phyloP scores from a whole-genome alignment of 2,113 vertebrate genomes.

The Ciconia stormi region DNA sequence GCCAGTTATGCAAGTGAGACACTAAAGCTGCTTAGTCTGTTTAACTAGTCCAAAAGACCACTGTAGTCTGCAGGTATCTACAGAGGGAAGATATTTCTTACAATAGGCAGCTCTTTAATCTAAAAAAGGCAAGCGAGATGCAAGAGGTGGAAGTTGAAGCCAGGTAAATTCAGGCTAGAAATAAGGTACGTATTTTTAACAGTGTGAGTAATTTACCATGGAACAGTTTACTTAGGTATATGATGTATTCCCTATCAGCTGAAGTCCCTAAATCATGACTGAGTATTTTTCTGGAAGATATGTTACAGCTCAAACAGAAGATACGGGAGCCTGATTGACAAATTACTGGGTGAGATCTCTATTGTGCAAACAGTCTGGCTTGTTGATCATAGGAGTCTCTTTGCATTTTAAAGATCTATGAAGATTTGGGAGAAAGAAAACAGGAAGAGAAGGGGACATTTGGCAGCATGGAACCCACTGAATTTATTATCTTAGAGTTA shows the following conservation, averaged over 20 bases:
- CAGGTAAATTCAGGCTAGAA: background rate
- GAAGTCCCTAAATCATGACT: background rate
- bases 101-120: background rate
- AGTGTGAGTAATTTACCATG: background rate
- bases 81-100: background rate
- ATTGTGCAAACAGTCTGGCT: background rate
- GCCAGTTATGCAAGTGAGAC: background rate
- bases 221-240: background rate
- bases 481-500: background rate
- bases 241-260: background rate
- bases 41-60: background rate
- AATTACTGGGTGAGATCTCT: background rate
- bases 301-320: background rate
- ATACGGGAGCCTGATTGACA: background rate
- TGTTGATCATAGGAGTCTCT: background rate
- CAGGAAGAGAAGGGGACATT: background rate
- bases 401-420: background rate
- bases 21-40: background rate
- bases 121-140: background rate
- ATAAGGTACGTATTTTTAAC: background rate
- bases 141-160: background rate
- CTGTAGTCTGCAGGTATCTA: background rate
- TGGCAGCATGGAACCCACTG: background rate
- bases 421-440: background rate
- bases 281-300: background rate